Base-by-base conservation (phyloP, 2,888 invertebrate genomes). In the Anodontia alba region DNA sequence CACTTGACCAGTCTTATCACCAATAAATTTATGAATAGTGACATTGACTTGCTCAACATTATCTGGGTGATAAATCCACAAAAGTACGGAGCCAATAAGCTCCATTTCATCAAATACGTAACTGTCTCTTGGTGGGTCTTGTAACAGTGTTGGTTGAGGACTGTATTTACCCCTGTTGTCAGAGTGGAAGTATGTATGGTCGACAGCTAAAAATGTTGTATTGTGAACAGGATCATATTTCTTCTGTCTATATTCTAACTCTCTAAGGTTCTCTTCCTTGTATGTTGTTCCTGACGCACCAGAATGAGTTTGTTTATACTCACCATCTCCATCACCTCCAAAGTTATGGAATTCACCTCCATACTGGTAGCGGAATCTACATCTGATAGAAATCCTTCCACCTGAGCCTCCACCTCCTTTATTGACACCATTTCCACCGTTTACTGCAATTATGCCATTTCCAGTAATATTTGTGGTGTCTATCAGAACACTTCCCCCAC, bases 241-340 rank as follows among this genome's bases (percentile, higher is more conserved):
- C 80, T 88, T 90, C 12, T 79, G 42, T 12, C 91, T 71, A 80
- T 91, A 91, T 51, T 90, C 89, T 36, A 91, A 70, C 43, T 88
- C 87, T 51, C 91, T 77, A 3, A 88, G 76, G 46, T 89, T 91
- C 49, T 91, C 90, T 68, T 90, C 89, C n/a, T 82, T 80, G 79
- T 89, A 91, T 7, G 90, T 90, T 0, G 91, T 91, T 10, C 91
- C 91, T 15, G 91, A 88, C 3, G 91, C 91, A n/a, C 90, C 91
- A 46, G 88, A 81, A 70, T 89, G 87, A 1, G 83, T 75, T 20
- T 77, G 66, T 1, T 23, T 69, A 43, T 86, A 62, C n/a, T 46
- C 10, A 12, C 76, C 69, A 20, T 76, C 80, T 15, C 90, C 88
- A 73, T 87, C 75, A 23, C 91, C 91, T 33, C 91, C 91, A 78